phyloP scores from a whole-genome alignment of 2,797 vertebrate genomes.

The Otolemur crassicaudatus region DNA sequence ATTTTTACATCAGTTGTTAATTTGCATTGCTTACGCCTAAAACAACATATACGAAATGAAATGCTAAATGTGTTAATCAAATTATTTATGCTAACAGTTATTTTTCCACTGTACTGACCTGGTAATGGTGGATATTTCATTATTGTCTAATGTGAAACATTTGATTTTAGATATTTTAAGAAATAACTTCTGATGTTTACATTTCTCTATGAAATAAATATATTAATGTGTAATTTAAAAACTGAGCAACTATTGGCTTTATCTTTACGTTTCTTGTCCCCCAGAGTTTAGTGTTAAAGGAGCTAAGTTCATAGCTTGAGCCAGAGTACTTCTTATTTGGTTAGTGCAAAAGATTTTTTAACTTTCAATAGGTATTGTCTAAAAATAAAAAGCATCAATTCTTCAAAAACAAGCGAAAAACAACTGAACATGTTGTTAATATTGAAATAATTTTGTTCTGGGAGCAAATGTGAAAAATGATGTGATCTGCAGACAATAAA shows the following conservation, averaged over 20 bases:
- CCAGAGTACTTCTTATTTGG: not conserved
- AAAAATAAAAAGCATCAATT: conserved; percentile 26
- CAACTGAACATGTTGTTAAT: conserved; percentile 43
- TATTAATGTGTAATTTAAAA: not conserved
- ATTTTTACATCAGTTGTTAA: not conserved
- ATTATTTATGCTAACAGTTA: not conserved
- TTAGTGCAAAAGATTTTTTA: conserved; percentile 2
- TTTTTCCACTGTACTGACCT: conserved; percentile 7
- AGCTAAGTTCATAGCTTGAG: not conserved
- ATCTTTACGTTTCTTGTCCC: not conserved
- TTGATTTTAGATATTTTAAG: not conserved
- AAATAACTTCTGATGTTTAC: not conserved
- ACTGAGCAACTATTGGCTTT: not conserved
- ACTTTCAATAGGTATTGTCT: conserved; percentile 2
- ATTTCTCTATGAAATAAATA: not conserved
- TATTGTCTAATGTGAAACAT: not conserved
- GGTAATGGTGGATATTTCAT: not conserved
- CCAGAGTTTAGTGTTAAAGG: not conserved
- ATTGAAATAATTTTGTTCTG: conserved; percentile 27
- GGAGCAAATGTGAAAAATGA: conserved; percentile 39
- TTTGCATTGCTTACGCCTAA: not conserved
- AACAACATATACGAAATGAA: not conserved
- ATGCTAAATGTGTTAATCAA: not conserved
- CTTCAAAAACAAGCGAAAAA: conserved; percentile 55
- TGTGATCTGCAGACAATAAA: conserved; percentile 33